Evolutionary conservation across 2,113 vertebrate genomes (phyloP).

Genomic region (Noctilio leporinus): DNA sequence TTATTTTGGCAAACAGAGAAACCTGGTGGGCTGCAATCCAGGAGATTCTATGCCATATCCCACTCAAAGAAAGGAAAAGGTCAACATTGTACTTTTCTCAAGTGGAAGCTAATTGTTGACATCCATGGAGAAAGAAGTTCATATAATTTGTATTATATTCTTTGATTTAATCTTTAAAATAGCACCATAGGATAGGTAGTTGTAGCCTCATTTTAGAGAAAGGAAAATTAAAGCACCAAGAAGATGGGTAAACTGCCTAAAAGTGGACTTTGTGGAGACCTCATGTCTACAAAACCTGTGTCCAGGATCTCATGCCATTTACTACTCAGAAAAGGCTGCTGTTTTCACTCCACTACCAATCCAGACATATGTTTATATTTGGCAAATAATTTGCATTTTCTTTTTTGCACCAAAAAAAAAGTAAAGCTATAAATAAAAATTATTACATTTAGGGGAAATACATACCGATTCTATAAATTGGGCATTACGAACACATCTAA

Average conservation of each 20-base stretch:
- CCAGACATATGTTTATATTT: neutral
- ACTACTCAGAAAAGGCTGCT: neutral
- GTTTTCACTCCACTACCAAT: neutral
- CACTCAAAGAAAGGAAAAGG: conserved; percentile 34
- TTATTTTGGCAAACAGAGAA: conserved; percentile 79
- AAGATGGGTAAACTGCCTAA: neutral
- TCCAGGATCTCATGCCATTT: neutral
- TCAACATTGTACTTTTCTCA: conserved; percentile 48
- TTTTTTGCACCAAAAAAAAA: conserved; percentile 33
- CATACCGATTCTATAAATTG: neutral
- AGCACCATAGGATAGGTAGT: neutral
- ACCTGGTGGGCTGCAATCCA: conserved; percentile 64
- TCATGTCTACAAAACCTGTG: neutral
- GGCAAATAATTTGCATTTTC: neutral
- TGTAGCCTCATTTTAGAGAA: neutral
- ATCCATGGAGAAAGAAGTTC: neutral
- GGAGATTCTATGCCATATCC: conserved; percentile 50
- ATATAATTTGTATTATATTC: neutral
- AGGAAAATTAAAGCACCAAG: neutral
- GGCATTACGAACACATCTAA: neutral
- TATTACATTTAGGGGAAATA: neutral
- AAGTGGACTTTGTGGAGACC: neutral
- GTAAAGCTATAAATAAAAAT: neutral
- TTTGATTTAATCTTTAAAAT: neutral
- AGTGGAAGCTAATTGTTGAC: conserved; percentile 55